Base-by-base conservation (phyloP, 2,113 vertebrate genomes). In the Pterocles gutturalis region DNA sequence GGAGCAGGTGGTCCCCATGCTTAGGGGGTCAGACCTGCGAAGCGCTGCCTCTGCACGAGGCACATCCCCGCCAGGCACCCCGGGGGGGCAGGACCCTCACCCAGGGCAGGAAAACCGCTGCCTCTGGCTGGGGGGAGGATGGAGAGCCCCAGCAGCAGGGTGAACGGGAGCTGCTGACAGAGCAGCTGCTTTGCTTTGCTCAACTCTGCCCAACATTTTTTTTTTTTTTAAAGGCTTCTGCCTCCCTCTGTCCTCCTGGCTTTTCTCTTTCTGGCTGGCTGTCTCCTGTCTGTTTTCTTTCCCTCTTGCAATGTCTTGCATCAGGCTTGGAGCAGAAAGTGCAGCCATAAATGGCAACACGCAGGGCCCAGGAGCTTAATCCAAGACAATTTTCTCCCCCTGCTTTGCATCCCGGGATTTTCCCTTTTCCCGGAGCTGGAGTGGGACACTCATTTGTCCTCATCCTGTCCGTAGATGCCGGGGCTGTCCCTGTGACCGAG, bases 291-390 rank as follows among this genome's bases (percentile, higher is more conserved):
- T 94, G 90, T 76, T 90, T 67, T 80, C 78, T 87, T 70, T 96
- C 67, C 72, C 80, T 97, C 96, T 97, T 97, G 96, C 97, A 96
- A 61, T 2, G 28, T 94, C 96, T 98, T 97, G 97, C 96, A 97
- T 98, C 97, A 98, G 97, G 95, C 96, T 94, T 92, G 96, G 96
- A 95, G 94, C 95, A 96, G 78, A 96, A 91, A 94, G 96, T 26
- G 78, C 85, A 97, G 96, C 97, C 97, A 96, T 98, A 98, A 98
- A 98, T 98, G 97, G 97, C 94, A 98, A 97, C 77, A 14, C 4
- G 5, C 43, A 55, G 77, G 58, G 64, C 78, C 65, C 0, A 0
- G 60, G 75, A 86, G 54, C 60, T 95, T 76, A 72, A 96, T 96
- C 89, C 95, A 92, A 91, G 91, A 53, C n/a, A 22, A 38, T 66